Evolutionary conservation across 2,113 vertebrate species (phyloP).

Genomic region (Chamaea fasciata): DNA sequence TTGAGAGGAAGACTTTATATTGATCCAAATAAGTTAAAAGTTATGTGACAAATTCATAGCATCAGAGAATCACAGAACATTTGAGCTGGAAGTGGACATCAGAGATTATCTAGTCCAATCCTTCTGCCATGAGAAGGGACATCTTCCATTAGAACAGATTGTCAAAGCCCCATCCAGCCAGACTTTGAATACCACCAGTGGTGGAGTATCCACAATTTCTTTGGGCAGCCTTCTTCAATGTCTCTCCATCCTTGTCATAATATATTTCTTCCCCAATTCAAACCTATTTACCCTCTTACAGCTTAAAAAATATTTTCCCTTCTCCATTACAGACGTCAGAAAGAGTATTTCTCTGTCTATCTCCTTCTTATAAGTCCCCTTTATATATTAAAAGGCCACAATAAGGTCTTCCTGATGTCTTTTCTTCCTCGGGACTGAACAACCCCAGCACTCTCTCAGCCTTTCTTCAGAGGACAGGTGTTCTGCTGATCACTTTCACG

Average conservation of each 20-base stretch:
- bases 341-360: not conserved
- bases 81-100: not conserved
- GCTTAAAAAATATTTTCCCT: not conserved
- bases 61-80: not conserved
- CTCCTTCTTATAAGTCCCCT: not conserved
- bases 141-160: not conserved
- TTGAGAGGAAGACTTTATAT: not conserved
- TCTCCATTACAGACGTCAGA: not conserved
- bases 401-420: not conserved
- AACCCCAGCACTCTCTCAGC: not conserved
- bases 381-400: not conserved
- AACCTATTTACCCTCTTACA: not conserved
- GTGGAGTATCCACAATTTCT: not conserved
- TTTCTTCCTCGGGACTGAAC: not conserved
- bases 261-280: not conserved
- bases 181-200: not conserved
- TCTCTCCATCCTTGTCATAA: not conserved
- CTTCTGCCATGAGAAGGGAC: not conserved
- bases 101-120: not conserved
- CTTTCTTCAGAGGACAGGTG: not conserved
- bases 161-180: not conserved
- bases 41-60: not conserved
- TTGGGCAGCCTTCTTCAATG: not conserved
- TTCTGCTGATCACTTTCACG: not conserved
- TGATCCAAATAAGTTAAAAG: not conserved